Evolutionary conservation across 2,888 invertebrate genomes (phyloP), one percentile per base, ranked within the genome.

Genomic region (Electrophaes corylata): DNA sequence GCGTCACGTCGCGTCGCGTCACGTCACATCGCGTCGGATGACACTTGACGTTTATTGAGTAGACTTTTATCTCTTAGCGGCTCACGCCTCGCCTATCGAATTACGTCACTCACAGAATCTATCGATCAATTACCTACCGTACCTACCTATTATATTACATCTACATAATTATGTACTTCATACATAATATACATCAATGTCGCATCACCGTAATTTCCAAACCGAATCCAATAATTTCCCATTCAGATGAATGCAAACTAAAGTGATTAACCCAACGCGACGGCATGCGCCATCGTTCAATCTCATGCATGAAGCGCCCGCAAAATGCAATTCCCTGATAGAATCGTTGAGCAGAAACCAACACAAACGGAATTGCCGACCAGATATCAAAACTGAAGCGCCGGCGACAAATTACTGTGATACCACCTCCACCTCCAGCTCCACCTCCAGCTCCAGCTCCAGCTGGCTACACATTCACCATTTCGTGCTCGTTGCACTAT

Each of bases 301-400:
- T 49, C 60, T 53, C 57, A 45, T 51, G 52, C 44, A 57, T 53
- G 35, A 53, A 44, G 44, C 54, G n/a, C 57, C 63, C 59, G 45
- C 60, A 54, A 51, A 57, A 60, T 63, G 57, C 57, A 58, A 64
- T 60, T 50, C 52, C 43, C 31, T 56, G 58, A 64, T 58, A 46
- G 54, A 56, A 58, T 58, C 45, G 60, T 52, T 29, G 52, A 63
- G 49, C 52, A 51, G 57, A 52, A 57, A 60, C 57, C 57, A 41
- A 46, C 57, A 44, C 46, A 49, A 49, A 37, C 43, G 48, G 48
- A 55, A 48, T 48, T 37, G n/a, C 26, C 43, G 29, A 48, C 40
- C 35, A 26, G 48, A 43, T 26, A 29, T 33, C 47, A 48, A n/a
- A 55, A 41, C 43, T 26, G 37, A 39, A 41, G 16, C 16, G 12